These are phyloP conservation scores for Eristalis pertinax DNA, from an alignment of 2,888 invertebrate genomes.

Conservation along the genomic window DNA sequence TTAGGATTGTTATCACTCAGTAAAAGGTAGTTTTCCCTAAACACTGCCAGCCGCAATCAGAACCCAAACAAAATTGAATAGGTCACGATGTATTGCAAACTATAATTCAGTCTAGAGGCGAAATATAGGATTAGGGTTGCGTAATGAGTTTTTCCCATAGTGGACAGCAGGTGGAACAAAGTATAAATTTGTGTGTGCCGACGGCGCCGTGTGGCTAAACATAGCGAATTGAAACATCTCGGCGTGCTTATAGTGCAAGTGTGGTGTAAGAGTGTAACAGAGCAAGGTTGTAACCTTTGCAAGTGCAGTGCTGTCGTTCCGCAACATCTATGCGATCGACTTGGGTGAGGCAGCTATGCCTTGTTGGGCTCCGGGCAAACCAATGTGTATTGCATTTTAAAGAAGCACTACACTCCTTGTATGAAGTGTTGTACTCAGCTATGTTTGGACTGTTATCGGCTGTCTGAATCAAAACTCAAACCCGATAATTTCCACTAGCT, in stretches of 20 bases:
- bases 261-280: conserved; percentile 14
- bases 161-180: conserved; percentile 7
- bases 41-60: background rate
- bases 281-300: conserved; percentile 56
- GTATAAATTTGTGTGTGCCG: background rate
- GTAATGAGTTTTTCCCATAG: conserved; percentile 5
- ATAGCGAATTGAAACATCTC: background rate
- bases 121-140: conserved; percentile 19
- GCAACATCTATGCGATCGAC: background rate
- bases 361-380: conserved; percentile 43
- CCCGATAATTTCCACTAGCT: background rate
- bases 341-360: conserved; percentile 7
- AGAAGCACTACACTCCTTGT: conserved; percentile 8
- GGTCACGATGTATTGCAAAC: background rate
- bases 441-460: background rate
- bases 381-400: conserved; percentile 1
- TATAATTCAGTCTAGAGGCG: background rate
- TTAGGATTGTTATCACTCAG: background rate
- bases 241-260: background rate
- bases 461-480: background rate
- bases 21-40: background rate
- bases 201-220: background rate
- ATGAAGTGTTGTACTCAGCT: background rate
- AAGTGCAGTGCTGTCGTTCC: conserved; percentile 21
- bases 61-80: background rate